phyloP scores from a whole-genome alignment of 2,888 invertebrate genomes.

The Dicyrtoma fusca region DNA sequence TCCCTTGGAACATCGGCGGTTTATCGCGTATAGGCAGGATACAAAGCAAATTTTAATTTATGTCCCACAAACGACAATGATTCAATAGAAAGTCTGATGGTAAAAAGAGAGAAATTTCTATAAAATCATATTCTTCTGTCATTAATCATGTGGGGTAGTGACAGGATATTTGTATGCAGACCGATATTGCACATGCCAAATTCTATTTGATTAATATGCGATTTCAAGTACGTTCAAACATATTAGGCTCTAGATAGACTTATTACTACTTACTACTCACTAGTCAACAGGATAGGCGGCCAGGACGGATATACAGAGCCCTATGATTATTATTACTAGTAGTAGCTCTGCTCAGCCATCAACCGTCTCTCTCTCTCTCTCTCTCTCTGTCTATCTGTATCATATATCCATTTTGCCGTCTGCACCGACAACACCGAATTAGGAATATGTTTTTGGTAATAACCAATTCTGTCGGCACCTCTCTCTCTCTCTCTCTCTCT shows the following conservation, averaged over 20 bases:
- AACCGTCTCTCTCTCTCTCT: no score
- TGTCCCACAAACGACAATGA: slow-evolving; percentile 57
- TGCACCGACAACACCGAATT: slow-evolving; percentile 2
- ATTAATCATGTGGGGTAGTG: slow-evolving; percentile 57
- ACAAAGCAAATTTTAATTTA: slow-evolving; percentile 58
- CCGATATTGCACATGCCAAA: slow-evolving; percentile 58
- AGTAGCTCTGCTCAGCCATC: no score
- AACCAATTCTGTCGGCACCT: slow-evolving; percentile 4
- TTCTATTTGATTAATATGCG: slow-evolving; percentile 58
- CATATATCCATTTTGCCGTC: slow-evolving; percentile 1
- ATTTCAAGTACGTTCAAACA: slow-evolving; percentile 46
- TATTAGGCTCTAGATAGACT: slow-evolving; percentile 10
- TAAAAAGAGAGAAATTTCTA: slow-evolving; percentile 56
- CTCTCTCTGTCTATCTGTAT: neutral
- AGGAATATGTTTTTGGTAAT: slow-evolving; percentile 9
- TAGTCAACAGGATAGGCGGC: no score
- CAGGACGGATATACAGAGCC: no score
- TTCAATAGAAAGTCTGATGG: slow-evolving; percentile 56
- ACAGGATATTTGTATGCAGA: slow-evolving; percentile 58
- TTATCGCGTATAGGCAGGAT: slow-evolving; percentile 54
- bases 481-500: slow-evolving; percentile 1
- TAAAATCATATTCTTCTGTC: slow-evolving; percentile 58
- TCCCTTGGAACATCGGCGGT: slow-evolving; percentile 46
- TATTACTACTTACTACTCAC: no score
- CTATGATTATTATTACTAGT: neutral